A percentile compares a stretch with the other conserved stretches of the same genome.
These are phyloP conservation scores for Euwallacea similis DNA, from an alignment of 1,140 invertebrate genomes.

Conservation along the genomic window DNA sequence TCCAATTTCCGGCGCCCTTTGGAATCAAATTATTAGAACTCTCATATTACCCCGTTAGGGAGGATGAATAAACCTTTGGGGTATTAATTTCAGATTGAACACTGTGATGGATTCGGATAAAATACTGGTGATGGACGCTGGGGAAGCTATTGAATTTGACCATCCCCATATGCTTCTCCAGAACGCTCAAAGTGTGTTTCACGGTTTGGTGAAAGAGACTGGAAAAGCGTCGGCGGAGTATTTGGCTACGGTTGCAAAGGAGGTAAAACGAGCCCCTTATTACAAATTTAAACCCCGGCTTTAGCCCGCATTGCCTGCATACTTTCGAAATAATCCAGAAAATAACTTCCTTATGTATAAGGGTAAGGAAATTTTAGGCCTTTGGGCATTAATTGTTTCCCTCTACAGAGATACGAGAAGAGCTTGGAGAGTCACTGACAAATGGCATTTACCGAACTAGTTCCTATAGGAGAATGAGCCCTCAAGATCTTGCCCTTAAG, in stretches of 20 bases:
- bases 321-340: too few species aligned
- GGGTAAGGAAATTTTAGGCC: too few species aligned
- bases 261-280: constrained; percentile 41
- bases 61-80: background rate
- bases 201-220: constrained; percentile 57
- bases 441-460: too few species aligned
- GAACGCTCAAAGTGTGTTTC: constrained; percentile 55
- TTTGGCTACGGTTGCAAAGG: constrained; percentile 52
- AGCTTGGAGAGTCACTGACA: background rate
- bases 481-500: too few species aligned
- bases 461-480: too few species aligned
- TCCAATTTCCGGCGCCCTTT: background rate
- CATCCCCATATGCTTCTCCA: constrained; percentile 65
- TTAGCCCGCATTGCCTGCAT: too few species aligned
- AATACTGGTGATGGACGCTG: constrained; percentile 62
- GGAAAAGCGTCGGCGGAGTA: constrained; percentile 53
- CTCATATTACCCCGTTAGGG: background rate
- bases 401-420: background rate
- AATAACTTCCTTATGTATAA: too few species aligned
- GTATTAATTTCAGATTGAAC: constrained; percentile 51
- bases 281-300: too few species aligned
- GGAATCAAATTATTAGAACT: constrained; percentile 7
- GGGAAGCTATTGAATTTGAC: constrained; percentile 66
- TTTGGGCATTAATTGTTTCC: background rate
- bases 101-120: constrained; percentile 60